These are phyloP conservation scores for Triplophysa dalaica DNA, from an alignment of 2,113 vertebrate genomes.

Conservation along the genomic window DNA sequence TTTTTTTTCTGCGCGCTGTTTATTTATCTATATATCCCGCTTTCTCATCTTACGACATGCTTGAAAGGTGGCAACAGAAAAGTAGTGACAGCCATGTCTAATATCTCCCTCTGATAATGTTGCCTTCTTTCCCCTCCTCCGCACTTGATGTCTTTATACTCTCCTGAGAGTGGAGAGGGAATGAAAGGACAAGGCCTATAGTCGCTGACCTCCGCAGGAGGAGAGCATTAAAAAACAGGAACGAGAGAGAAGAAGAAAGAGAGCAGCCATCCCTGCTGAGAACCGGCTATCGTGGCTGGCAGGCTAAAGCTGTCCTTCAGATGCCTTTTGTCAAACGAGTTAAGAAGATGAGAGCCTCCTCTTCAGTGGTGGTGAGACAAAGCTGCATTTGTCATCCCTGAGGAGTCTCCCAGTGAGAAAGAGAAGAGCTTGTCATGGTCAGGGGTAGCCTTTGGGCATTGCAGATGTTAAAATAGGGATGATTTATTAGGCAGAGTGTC, in stretches of 20 bases:
- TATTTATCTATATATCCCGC: conserved; percentile 74
- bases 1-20: conserved; percentile 73
- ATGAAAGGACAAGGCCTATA: conserved; percentile 82
- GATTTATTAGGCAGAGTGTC: conserved; percentile 91
- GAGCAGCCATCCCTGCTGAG: conserved; percentile 82
- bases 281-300: conserved; percentile 83
- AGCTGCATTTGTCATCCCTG: conserved; percentile 84
- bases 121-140: conserved; percentile 77
- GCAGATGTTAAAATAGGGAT: conserved; percentile 89
- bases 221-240: conserved; percentile 77
- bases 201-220: conserved; percentile 88
- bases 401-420: conserved; percentile 74
- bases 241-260: conserved; percentile 55
- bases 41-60: conserved; percentile 64
- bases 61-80: conserved; percentile 80
- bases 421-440: conserved; percentile 77
- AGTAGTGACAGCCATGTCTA: conserved; percentile 96
- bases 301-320: conserved; percentile 86
- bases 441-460: conserved; percentile 82
- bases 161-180: conserved; percentile 80
- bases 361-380: conserved; percentile 90
- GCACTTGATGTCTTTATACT: conserved; percentile 98
- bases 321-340: conserved; percentile 86
- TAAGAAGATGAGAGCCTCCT: conserved; percentile 86
- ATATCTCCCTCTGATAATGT: conserved; percentile 96